Evolutionary conservation across 1,140 invertebrate species (phyloP).

Genomic region (Ganaspis sp.): DNA sequence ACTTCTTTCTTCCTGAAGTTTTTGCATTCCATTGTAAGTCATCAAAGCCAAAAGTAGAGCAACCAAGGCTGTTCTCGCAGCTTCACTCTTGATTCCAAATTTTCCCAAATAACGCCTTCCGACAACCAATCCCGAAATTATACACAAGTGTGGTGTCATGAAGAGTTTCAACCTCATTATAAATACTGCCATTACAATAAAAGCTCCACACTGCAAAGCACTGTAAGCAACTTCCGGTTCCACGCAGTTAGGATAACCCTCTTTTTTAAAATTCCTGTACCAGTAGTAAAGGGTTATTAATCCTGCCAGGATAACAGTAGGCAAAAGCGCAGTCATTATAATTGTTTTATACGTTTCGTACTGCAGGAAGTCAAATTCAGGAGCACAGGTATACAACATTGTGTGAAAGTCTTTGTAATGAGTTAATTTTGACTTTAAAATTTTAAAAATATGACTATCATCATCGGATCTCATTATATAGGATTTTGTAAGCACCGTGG

Average conservation of each 20-base stretch:
- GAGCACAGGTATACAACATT: constrained; percentile 88
- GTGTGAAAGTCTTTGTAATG: constrained; percentile 89
- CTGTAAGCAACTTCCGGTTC: constrained; percentile 84
- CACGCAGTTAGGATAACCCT: constrained; percentile 66
- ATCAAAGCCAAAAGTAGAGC: constrained; percentile 65
- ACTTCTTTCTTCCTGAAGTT: constrained; percentile 62
- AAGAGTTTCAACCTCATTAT: constrained; percentile 92
- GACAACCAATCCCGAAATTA: constrained; percentile 81
- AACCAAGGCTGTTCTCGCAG: constrained; percentile 54
- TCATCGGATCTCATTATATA: constrained; percentile 72
- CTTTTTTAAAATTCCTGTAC: constrained; percentile 62
- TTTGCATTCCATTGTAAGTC: constrained; percentile 67
- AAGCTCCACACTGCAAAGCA: constrained; percentile 82
- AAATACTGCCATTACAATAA: constrained; percentile 84
- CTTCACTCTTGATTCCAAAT: constrained; percentile 64
- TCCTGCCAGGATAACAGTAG: constrained; percentile 75
- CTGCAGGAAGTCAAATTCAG: constrained; percentile 89
- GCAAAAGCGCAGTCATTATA: constrained; percentile 78
- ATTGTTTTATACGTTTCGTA: constrained; percentile 76
- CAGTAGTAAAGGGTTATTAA: constrained; percentile 73
- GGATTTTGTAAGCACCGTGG: constrained; percentile 61
- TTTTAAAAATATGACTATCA: constrained; percentile 86
- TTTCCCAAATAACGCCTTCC: constrained; percentile 70
- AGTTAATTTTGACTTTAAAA: constrained; percentile 86
- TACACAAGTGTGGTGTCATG: constrained; percentile 88